phyloP scores from a whole-genome alignment of 1,140 invertebrate genomes.

The Drosophila aff. region DNA sequence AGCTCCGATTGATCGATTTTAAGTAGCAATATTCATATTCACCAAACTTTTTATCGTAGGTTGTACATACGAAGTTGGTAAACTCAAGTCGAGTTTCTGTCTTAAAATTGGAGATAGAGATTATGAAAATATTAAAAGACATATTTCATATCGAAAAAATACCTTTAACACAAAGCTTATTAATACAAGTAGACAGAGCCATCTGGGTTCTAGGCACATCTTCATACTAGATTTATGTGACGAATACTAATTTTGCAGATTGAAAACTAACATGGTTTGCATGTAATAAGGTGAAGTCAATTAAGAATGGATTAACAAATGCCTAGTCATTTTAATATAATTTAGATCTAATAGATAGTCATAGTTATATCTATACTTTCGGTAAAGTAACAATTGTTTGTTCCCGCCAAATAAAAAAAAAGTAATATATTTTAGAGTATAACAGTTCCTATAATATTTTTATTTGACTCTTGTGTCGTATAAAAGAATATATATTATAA shows the following conservation, averaged over 20 bases:
- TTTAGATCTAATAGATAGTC: background rate
- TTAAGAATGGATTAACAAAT: background rate
- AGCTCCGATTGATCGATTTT: constrained; percentile 16
- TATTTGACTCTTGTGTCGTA: too few relatives aligned
- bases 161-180: background rate
- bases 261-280: background rate
- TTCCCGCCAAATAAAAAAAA: background rate
- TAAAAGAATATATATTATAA: too few relatives aligned
- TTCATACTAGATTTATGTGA: background rate
- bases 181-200: background rate
- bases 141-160: background rate
- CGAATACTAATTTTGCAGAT: background rate
- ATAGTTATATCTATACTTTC: background rate
- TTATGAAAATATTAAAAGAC: background rate
- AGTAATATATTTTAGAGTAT: too few relatives aligned
- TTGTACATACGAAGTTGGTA: background rate
- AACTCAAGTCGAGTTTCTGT: background rate
- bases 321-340: background rate
- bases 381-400: background rate
- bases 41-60: background rate
- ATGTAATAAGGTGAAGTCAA: background rate
- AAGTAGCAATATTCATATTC: constrained; percentile 10
- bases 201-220: background rate
- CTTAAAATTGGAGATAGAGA: background rate
- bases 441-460: too few relatives aligned